Percentiles rank a stretch among this genome's conserved stretches.
Evolutionary conservation across 2,888 invertebrate species (phyloP).

Genomic region (Phalangium opilio): DNA sequence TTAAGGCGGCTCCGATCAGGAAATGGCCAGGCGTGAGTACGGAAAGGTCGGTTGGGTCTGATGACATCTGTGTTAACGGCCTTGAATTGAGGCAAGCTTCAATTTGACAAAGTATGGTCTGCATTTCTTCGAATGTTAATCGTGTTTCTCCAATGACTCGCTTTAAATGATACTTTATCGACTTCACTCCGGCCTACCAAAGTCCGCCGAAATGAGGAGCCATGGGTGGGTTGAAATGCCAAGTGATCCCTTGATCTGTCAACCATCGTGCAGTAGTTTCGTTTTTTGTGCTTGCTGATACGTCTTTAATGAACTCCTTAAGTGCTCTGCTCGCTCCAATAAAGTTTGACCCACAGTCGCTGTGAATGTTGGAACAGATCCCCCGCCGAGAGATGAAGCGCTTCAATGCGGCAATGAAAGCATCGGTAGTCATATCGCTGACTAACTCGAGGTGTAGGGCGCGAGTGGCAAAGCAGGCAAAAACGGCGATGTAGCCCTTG

Average conservation of each 20-base stretch:
- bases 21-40: conserved; percentile 26
- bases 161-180: conserved; percentile 14
- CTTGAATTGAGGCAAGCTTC: conserved; percentile 25
- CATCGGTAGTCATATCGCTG: conserved; percentile 11
- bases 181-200: conserved; percentile 17
- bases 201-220: conserved; percentile 17
- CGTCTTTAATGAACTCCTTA: background rate
- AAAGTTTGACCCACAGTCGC: conserved; percentile 17
- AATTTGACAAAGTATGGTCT: conserved; percentile 24
- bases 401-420: conserved; percentile 14
- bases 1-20: conserved; percentile 22
- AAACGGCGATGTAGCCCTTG: conserved; percentile 11
- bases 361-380: too few species aligned
- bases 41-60: conserved; percentile 19
- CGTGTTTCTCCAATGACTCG: conserved; percentile 20
- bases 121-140: conserved; percentile 25
- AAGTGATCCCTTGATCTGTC: conserved; percentile 12
- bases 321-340: conserved; percentile 12
- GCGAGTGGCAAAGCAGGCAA: conserved; percentile 11
- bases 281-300: background rate
- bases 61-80: conserved; percentile 22
- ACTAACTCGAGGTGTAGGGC: conserved; percentile 17
- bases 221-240: conserved; percentile 19
- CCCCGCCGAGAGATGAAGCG: conserved; percentile 15
- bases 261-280: conserved; percentile 1